Percentiles rank a stretch among this genome's conserved stretches.
Conservation (phyloP, 1,140 invertebrate genomes). For the Notospermus geniculatus region DNA sequence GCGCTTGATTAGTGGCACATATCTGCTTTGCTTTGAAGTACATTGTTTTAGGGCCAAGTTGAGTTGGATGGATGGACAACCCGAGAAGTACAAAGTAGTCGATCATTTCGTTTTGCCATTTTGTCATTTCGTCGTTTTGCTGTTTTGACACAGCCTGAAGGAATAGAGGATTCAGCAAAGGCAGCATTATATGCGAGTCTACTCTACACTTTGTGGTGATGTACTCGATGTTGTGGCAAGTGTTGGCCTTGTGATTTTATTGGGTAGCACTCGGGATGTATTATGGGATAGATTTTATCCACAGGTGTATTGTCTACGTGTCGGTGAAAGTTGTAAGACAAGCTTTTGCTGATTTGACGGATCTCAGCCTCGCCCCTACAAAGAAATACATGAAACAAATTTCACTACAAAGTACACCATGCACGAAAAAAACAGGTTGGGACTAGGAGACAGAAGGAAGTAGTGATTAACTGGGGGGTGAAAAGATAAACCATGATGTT, state of each 20-base stretch:
- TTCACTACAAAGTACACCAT: background rate
- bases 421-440: background rate
- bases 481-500: no score
- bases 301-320: constrained; percentile 7
- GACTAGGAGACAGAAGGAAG: background rate
- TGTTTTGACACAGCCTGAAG: background rate
- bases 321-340: background rate
- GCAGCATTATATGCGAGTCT: background rate
- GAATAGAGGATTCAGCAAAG: background rate
- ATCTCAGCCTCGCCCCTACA: background rate
- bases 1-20: no score
- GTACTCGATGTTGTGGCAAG: constrained; percentile 1
- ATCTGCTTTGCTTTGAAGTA: no score
- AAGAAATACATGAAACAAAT: background rate
- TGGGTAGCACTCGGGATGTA: constrained; percentile 1
- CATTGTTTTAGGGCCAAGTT: no score
- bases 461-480: no score
- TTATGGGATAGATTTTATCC: constrained; percentile 4
- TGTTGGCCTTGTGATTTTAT: background rate
- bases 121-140: no score
- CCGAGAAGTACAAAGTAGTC: no score
- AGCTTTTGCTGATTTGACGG: background rate
- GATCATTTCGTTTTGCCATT: no score
- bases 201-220: constrained; percentile 3
- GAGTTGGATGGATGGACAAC: no score